Conservation (phyloP, 2,797 vertebrate species). For the Anguilla pacifica region DNA sequence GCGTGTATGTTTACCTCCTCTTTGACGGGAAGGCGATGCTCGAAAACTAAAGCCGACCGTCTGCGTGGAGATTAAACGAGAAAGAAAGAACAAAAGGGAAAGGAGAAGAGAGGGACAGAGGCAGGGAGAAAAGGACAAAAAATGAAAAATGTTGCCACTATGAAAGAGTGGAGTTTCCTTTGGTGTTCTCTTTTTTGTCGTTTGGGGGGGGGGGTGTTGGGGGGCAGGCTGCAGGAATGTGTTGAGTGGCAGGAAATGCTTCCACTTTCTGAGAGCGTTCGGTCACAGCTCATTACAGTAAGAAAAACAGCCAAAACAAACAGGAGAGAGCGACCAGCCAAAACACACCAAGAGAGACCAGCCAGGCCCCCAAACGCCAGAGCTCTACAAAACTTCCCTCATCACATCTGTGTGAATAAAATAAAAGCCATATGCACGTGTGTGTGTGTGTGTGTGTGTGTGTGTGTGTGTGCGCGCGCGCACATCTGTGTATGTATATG, state of each 20-base stretch:
- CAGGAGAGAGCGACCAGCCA: conserved; percentile 40
- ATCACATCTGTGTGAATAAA: background rate
- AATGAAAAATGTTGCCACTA: conserved; percentile 15
- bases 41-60: background rate
- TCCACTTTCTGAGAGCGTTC: conserved; percentile 54
- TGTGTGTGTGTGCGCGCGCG: background rate
- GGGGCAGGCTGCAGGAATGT: conserved; percentile 58
- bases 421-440: background rate
- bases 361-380: background rate
- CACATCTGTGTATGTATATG: background rate
- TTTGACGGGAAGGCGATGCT: background rate
- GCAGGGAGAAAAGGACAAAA: background rate
- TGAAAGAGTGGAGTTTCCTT: conserved; percentile 44
- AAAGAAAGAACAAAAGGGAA: background rate
- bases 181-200: background rate
- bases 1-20: background rate
- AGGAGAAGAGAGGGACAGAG: background rate
- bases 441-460: background rate
- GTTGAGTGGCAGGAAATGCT: conserved; percentile 73
- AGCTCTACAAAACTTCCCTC: too few species aligned
- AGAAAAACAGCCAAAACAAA: conserved; percentile 42
- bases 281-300: conserved; percentile 41
- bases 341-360: background rate
- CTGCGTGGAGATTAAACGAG: conserved; percentile 58
- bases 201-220: background rate